Evolutionary conservation across 2,113 vertebrate genomes (phyloP).

Genomic region (Pelodiscus sinensis): DNA sequence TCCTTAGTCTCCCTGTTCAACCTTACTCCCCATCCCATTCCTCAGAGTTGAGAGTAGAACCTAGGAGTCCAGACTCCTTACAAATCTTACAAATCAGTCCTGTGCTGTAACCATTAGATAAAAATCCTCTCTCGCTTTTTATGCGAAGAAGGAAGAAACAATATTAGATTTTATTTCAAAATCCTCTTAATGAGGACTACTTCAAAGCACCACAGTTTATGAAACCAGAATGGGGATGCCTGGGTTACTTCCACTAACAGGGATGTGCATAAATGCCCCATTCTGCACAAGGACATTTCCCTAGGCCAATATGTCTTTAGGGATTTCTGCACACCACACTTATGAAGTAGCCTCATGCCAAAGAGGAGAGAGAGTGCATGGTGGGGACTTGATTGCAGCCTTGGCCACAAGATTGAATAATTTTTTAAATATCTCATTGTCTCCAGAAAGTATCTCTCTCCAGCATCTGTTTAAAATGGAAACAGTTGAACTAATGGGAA

Average conservation of each 20-base stretch:
- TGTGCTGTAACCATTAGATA: neutral
- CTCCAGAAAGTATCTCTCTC: neutral
- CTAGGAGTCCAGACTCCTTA: neutral
- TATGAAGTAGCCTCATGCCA: neutral
- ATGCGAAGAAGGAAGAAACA: neutral
- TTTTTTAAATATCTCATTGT: neutral
- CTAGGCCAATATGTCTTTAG: neutral
- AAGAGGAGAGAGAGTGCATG: neutral
- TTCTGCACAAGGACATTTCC: neutral
- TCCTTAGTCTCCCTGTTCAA: neutral
- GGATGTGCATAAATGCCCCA: neutral
- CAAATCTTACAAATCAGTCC: too few relatives aligned
- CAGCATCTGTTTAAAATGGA: neutral
- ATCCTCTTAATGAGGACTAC: neutral
- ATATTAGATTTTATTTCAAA: neutral
- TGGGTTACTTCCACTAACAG: neutral
- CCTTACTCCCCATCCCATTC: neutral
- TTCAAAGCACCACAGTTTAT: neutral
- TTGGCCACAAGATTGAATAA: neutral
- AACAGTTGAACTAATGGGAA: neutral
- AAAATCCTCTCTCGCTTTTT: accelerated
- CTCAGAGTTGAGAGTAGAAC: neutral
- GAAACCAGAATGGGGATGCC: neutral
- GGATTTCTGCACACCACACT: neutral
- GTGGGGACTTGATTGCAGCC: neutral